phyloP scores from a whole-genome alignment of 2,113 vertebrate species.

The Aphelocoma coerulescens region DNA sequence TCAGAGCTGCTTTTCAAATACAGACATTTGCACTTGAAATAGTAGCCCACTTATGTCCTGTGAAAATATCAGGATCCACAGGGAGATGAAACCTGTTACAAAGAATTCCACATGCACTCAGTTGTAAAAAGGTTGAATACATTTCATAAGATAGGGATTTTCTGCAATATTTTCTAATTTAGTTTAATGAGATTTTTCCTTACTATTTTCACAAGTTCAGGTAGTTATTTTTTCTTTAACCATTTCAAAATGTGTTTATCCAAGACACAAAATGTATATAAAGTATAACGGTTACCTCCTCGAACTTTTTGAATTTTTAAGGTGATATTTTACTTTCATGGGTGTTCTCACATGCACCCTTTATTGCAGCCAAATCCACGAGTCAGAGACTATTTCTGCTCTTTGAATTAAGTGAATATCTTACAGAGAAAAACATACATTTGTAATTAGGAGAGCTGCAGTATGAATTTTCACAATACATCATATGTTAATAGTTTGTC shows the following conservation, averaged over 20 bases:
- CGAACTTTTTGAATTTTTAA: not conserved
- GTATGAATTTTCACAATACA: not conserved
- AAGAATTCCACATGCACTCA: not conserved
- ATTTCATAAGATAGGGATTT: not conserved
- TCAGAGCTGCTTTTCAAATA: not conserved
- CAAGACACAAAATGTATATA: rapidly evolving
- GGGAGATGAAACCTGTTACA: not conserved
- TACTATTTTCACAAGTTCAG: not conserved
- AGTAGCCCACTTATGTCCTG: not conserved
- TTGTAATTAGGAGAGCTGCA: not conserved
- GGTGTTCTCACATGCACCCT: rapidly evolving
- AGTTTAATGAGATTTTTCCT: not conserved
- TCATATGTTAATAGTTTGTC: not conserved
- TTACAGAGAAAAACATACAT: not conserved
- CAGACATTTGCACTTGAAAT: not conserved
- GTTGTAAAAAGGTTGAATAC: not conserved
- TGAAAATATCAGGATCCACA: not conserved
- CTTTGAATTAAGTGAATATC: not conserved
- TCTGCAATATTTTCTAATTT: not conserved
- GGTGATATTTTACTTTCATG: not conserved
- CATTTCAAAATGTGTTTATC: not conserved
- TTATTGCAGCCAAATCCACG: rapidly evolving
- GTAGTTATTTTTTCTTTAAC: not conserved
- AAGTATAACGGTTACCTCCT: not conserved
- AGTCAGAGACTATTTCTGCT: not conserved